Base-by-base conservation (phyloP, 2,113 vertebrate species). In the Guaruba guarouba region DNA sequence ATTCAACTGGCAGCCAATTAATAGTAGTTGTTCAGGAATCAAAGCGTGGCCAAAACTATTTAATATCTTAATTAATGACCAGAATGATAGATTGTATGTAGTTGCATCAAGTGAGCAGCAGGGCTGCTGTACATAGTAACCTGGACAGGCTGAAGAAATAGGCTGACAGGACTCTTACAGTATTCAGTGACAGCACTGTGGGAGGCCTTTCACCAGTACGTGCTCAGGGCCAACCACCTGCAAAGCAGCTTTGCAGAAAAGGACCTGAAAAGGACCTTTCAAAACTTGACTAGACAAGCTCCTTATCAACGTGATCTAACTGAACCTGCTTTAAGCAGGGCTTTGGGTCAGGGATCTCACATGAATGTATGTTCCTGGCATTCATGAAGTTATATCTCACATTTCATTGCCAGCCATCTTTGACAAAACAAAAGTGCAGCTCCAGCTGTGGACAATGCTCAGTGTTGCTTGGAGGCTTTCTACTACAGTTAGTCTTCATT, bases 131-230 rank as follows among this genome's bases (percentile, higher is more conserved):
- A 59, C 31, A 69, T 51, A 63, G 22, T 18, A 17, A 59, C 37
- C 2, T 27, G 17, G 25, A 33, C 7, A 69, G 5, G 14, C 28
- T 61, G 22, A 9, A 93, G 39, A 74, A 81, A 81, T 19, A 28
- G 52, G 3, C 41, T 24, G 8, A 71, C 35, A 64, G 9, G 62
- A 74, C 68, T 5, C 7, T 61, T 37, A 41, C 3, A 5, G 13
- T 1, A 2, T n/a, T 64, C 39, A 33, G 0, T 13, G 8, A 22
- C 1, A 0, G 33, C 19, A 37, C 5, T 0, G 0, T 18, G 14
- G 25, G 4, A 86, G 7, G 27, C 19, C 35, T 27, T 66, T 51
- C 23, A 48, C 41, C 17, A 23, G 11, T 19, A 41, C 2, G 13
- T 1, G 2, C 28, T n/a, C 1, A 2, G 17, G 29, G 19, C 4